Conservation (phyloP, 2,888 invertebrate species). For the Drosophila nr. fundita region DNA sequence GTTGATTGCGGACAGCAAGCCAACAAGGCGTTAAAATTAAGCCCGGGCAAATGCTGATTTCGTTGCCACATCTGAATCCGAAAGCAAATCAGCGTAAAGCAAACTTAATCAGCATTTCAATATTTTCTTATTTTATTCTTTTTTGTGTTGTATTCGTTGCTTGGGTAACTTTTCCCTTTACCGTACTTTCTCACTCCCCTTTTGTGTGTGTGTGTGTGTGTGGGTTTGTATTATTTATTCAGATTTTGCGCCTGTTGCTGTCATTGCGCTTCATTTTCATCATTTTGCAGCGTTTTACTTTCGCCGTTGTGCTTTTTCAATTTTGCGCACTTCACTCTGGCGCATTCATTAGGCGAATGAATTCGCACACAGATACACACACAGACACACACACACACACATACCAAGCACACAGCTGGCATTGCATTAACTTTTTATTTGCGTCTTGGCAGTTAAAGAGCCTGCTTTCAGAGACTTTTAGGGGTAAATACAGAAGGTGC, state of each 20-base stretch:
- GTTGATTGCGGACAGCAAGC: slow-evolving; percentile 69
- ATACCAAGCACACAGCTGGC: neutral
- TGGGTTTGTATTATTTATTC: slow-evolving; percentile 71
- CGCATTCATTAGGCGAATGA: slow-evolving; percentile 78
- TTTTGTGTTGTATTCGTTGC: slow-evolving; percentile 3
- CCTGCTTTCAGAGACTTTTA: slow-evolving; percentile 7
- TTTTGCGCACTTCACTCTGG: slow-evolving; percentile 63
- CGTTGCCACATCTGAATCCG: slow-evolving; percentile 29
- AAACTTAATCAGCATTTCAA: slow-evolving; percentile 81
- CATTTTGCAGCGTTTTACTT: slow-evolving; percentile 29
- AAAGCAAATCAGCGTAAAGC: slow-evolving; percentile 62
- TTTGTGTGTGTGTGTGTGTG: slow-evolving; percentile 2
- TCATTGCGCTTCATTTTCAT: slow-evolving; percentile 62
- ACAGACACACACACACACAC: neutral
- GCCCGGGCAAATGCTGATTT: slow-evolving; percentile 32
- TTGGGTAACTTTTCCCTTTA: slow-evolving; percentile 38
- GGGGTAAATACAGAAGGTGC: slow-evolving; percentile 19
- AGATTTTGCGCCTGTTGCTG: slow-evolving; percentile 78
- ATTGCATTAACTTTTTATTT: slow-evolving; percentile 56
- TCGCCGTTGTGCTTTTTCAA: slow-evolving; percentile 52
- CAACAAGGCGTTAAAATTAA: slow-evolving; percentile 57
- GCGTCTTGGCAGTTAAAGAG: slow-evolving; percentile 37
- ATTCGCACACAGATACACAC: slow-evolving; percentile 43
- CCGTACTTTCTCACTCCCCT: slow-evolving; percentile 10
- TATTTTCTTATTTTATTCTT: slow-evolving; percentile 52